These are phyloP conservation scores for Listronotus oregonensis DNA, from an alignment of 1,140 invertebrate species.

Conservation along the genomic window DNA sequence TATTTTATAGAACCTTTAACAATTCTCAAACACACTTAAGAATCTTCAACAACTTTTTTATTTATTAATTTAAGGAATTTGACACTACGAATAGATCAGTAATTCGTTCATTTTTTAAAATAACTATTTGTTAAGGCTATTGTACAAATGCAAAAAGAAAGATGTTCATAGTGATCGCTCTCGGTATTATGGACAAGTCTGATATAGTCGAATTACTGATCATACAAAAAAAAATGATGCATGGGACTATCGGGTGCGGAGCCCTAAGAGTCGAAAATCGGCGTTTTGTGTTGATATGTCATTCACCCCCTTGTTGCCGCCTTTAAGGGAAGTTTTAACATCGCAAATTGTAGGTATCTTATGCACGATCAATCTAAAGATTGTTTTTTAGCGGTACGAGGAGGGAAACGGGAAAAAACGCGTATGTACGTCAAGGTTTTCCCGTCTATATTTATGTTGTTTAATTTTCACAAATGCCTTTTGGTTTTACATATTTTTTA, in stretches of 20 bases:
- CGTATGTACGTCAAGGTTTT: neutral
- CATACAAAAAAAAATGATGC: conserved; percentile 12
- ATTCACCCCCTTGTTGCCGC: conserved; percentile 32
- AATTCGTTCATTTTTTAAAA: conserved; percentile 5
- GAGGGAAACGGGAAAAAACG: conserved; percentile 25
- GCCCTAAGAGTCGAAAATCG: conserved; percentile 36
- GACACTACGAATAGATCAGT: conserved; percentile 26
- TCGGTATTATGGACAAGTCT: neutral
- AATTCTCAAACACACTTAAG: conserved; percentile 17
- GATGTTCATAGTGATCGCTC: neutral
- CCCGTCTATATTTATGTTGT: conserved; percentile 6
- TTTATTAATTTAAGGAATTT: conserved; percentile 28
- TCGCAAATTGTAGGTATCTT: neutral
- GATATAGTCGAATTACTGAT: conserved; percentile 10
- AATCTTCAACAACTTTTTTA: conserved; percentile 20
- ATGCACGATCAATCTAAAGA: neutral
- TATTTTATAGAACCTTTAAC: conserved; percentile 12
- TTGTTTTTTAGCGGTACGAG: conserved; percentile 14
- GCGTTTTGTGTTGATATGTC: conserved; percentile 52
- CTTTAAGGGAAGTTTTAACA: conserved; percentile 31
- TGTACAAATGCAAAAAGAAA: conserved; percentile 4
- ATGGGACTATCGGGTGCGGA: conserved; percentile 33
- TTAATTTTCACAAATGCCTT: conserved; percentile 29
- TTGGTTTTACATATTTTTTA: neutral
- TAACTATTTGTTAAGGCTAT: neutral